Conservation (phyloP, 2,113 vertebrate species). For the Scatophagus argus region DNA sequence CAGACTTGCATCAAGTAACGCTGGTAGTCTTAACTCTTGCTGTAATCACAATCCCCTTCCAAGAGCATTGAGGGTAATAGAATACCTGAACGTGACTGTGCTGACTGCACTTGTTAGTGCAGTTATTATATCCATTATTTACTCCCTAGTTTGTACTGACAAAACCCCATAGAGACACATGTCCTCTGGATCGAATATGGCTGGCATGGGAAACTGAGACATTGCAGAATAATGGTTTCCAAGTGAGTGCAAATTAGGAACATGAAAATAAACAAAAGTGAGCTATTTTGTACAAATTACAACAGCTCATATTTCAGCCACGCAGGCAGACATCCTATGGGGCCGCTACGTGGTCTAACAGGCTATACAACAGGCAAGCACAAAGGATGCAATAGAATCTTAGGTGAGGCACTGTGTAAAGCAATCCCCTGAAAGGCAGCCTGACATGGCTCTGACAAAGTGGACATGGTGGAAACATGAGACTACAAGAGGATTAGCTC, state of each 20-base stretch:
- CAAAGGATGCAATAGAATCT: conserved; percentile 31
- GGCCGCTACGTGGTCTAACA: conserved; percentile 17
- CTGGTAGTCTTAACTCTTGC: not conserved
- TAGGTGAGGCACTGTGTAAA: conserved; percentile 36
- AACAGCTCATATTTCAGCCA: conserved; percentile 34
- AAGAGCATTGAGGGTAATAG: not conserved
- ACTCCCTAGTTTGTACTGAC: not conserved
- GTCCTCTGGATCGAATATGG: not conserved
- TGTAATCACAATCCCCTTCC: not conserved
- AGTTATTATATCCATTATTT: not conserved
- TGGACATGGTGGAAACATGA: conserved; percentile 58
- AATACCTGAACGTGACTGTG: not conserved
- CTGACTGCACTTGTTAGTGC: not conserved
- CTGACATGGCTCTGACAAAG: conserved; percentile 51
- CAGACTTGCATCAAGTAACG: not conserved
- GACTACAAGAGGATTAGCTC: conserved; percentile 44
- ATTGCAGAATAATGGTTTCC: conserved; percentile 54
- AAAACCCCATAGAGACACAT: conserved; percentile 6
- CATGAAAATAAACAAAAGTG: conserved; percentile 44
- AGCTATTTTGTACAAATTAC: conserved; percentile 41
- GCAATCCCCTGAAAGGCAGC: conserved; percentile 26
- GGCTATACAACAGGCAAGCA: conserved; percentile 3
- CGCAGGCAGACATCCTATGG: conserved; percentile 9
- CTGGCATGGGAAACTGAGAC: conserved; percentile 13
- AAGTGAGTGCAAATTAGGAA: conserved; percentile 35